phyloP scores from a whole-genome alignment of 2,888 invertebrate species.

The Uropetala carovei region DNA sequence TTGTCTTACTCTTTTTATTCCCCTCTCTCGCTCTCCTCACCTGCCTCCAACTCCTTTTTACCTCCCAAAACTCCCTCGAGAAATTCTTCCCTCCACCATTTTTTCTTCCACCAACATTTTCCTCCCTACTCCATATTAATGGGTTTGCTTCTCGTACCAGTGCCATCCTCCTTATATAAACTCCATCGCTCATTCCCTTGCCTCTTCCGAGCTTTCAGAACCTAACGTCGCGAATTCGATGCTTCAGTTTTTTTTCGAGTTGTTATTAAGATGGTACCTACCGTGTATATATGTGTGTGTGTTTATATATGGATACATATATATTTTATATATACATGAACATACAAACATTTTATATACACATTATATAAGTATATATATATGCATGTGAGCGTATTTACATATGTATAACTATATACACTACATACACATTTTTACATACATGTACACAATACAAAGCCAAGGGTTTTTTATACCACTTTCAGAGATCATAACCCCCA shows the following conservation, averaged over 20 bases:
- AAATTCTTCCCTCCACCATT: not conserved
- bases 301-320: not conserved
- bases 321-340: too few relatives aligned
- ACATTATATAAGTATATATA: too few relatives aligned
- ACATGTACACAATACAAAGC: too few relatives aligned
- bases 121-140: slow-evolving; percentile 19
- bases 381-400: not conserved
- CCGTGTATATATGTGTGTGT: not conserved
- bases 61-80: not conserved
- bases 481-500: not conserved
- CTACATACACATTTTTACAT: too few relatives aligned
- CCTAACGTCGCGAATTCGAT: not conserved
- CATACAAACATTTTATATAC: too few relatives aligned
- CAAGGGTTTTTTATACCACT: not conserved
- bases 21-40: not conserved
- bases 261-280: slow-evolving; percentile 26
- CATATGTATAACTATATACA: not conserved
- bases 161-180: slow-evolving; percentile 8
- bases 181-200: not conserved
- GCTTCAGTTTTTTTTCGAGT: not conserved
- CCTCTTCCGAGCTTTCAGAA: not conserved
- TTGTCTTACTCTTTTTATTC: not conserved
- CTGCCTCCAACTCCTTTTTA: not conserved
- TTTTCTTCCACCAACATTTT: not conserved
- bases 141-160: not conserved